phyloP scores from a whole-genome alignment of 2,888 invertebrate genomes.

The Phrixothrix hirtus region DNA sequence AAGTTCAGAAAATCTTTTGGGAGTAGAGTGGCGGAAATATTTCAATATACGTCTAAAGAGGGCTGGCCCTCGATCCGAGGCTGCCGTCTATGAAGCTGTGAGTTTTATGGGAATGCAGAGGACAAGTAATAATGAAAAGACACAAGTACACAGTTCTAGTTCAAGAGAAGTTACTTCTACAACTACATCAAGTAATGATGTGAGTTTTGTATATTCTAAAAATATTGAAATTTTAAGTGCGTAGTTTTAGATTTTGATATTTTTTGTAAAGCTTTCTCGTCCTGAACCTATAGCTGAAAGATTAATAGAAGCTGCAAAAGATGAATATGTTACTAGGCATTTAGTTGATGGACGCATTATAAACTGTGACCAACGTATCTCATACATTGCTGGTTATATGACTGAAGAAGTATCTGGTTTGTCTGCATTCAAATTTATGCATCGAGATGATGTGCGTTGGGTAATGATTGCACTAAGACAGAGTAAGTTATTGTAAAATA shows the following conservation, averaged over 20 bases:
- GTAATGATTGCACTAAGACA: constrained; percentile 84
- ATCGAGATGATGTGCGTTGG: constrained; percentile 86
- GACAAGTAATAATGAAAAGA: constrained; percentile 19
- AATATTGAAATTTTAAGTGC: constrained; percentile 4
- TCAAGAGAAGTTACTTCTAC: constrained; percentile 7
- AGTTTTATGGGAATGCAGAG: constrained; percentile 65
- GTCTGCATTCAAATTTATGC: constrained; percentile 89
- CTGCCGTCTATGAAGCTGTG: constrained; percentile 71
- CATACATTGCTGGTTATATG: constrained; percentile 86
- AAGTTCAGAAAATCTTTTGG: constrained; percentile 53
- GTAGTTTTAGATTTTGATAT: constrained; percentile 64
- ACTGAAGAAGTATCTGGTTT: constrained; percentile 86
- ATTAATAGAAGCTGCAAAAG: constrained; percentile 69
- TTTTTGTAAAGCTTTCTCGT: constrained; percentile 72
- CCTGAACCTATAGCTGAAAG: constrained; percentile 71
- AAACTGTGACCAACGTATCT: constrained; percentile 89
- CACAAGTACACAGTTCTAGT: constrained; percentile 3
- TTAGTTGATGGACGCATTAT: constrained; percentile 86
- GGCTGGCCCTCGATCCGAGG: constrained; percentile 73
- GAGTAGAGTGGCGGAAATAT: constrained; percentile 60
- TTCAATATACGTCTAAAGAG: constrained; percentile 62
- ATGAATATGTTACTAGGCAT: constrained; percentile 90
- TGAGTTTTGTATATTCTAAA: constrained; percentile 9
- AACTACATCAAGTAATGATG: constrained; percentile 20
- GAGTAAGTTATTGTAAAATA: constrained; percentile 62